Percentiles rank a stretch among this genome's conserved stretches.
Conservation (phyloP, 1,140 invertebrate species). For the Gyrodactylus bullatarudis region DNA sequence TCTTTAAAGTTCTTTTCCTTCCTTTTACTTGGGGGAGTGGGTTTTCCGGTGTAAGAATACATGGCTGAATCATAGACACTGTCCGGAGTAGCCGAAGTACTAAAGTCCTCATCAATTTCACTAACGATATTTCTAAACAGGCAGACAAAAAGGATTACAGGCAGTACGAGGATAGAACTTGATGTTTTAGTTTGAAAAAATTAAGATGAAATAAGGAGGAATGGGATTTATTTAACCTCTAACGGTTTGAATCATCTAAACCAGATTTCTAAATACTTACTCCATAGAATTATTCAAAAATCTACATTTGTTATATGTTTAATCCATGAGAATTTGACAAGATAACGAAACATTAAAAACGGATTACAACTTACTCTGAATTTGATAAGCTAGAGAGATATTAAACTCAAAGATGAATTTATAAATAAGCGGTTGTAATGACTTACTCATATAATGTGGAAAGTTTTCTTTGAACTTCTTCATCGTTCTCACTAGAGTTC, state of each 20-base stretch:
- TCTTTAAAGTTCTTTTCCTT: neutral
- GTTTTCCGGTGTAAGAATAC: neutral
- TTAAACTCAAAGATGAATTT: neutral
- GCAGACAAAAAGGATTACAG: no score
- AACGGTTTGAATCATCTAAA: no score
- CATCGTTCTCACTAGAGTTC: neutral
- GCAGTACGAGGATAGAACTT: no score
- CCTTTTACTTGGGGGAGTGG: neutral
- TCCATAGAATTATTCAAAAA: no score
- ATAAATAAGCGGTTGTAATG: neutral
- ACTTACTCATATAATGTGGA: neutral
- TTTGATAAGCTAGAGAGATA: neutral
- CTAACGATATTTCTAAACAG: neutral
- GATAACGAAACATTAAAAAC: no score
- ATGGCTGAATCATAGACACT: neutral
- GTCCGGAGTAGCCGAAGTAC: neutral
- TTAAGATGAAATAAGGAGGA: no score
- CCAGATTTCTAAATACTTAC: no score
- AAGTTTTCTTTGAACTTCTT: neutral
- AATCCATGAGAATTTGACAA: no score
- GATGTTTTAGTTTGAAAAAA: no score
- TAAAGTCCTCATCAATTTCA: neutral
- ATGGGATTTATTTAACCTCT: no score
- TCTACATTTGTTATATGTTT: no score
- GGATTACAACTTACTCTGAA: neutral